These are phyloP conservation scores for Bradypodion pumilum DNA, from an alignment of 2,797 vertebrate genomes.

Conservation along the genomic window DNA sequence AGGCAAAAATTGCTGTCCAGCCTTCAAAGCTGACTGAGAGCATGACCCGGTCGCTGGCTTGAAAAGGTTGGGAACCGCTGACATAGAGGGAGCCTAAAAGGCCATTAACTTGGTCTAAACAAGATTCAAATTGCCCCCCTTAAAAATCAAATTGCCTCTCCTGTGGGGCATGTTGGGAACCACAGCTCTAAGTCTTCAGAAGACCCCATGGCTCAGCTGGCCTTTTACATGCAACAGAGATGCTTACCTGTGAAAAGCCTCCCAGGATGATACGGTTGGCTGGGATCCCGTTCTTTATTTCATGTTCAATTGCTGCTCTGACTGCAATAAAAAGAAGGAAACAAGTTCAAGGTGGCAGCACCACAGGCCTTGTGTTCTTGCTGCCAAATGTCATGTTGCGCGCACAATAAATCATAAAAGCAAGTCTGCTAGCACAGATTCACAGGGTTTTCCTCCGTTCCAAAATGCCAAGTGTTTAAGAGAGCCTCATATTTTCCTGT, in stretches of 20 bases:
- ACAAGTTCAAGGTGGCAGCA: constrained; percentile 1
- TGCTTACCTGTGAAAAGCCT: constrained; percentile 97
- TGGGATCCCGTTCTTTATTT: constrained; percentile 95
- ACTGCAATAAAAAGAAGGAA: constrained; percentile 73
- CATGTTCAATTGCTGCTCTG: constrained; percentile 95
- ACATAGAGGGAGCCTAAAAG: too few relatives aligned
- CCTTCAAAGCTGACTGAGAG: too few relatives aligned
- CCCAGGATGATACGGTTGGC: constrained; percentile 92
- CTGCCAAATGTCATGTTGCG: not conserved
- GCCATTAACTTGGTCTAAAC: too few relatives aligned
- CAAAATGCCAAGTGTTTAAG: not conserved
- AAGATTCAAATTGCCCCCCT: too few relatives aligned
- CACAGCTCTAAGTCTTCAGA: too few relatives aligned
- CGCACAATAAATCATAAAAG: not conserved
- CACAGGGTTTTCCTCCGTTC: not conserved
- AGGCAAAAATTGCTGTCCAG: too few relatives aligned
- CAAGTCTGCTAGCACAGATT: not conserved
- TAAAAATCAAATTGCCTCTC: too few relatives aligned
- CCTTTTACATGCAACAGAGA: too few relatives aligned
- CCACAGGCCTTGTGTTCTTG: not conserved
- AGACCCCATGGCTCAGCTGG: too few relatives aligned
- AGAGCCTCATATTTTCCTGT: not conserved
- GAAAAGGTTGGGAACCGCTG: too few relatives aligned
- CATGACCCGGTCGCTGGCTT: too few relatives aligned
- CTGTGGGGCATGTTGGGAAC: too few relatives aligned